These are phyloP conservation scores for Hemaris fuciformis DNA, from an alignment of 2,888 invertebrate genomes.

Conservation along the genomic window DNA sequence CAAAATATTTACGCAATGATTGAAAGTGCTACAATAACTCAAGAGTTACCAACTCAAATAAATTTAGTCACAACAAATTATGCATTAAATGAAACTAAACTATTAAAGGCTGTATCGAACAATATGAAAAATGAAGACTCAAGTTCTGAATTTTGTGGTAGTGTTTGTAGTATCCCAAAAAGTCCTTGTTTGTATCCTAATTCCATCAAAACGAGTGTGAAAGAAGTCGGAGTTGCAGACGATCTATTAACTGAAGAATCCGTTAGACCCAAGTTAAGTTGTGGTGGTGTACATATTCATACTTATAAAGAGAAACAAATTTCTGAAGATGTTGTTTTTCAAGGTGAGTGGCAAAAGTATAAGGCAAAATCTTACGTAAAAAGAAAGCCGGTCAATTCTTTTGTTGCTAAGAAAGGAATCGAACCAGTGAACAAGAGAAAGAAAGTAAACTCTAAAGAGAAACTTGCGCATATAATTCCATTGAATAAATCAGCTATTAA, in stretches of 20 bases:
- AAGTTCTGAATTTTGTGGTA: slow-evolving; percentile 36
- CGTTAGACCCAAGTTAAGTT: slow-evolving; percentile 44
- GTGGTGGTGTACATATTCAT: slow-evolving; percentile 65
- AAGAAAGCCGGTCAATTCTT: slow-evolving; percentile 33
- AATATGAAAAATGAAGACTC: slow-evolving; percentile 39
- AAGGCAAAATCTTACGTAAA: slow-evolving; percentile 35
- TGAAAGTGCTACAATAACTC: slow-evolving; percentile 29
- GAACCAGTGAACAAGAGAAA: slow-evolving; percentile 28
- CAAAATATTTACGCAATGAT: slow-evolving; percentile 13
- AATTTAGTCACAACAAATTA: background rate
- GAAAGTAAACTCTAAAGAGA: slow-evolving; percentile 34
- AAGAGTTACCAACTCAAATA: slow-evolving; percentile 14
- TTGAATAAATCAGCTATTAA: background rate
- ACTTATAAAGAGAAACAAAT: slow-evolving; percentile 59
- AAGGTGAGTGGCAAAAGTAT: slow-evolving; percentile 64
- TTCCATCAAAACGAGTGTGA: slow-evolving; percentile 32
- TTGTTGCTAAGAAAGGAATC: slow-evolving; percentile 28
- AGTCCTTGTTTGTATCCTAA: slow-evolving; percentile 17
- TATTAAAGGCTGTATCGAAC: slow-evolving; percentile 37
- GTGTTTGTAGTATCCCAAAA: slow-evolving; percentile 23
- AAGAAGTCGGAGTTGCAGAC: slow-evolving; percentile 21
- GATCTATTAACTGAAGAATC: slow-evolving; percentile 30
- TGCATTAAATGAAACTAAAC: slow-evolving; percentile 31
- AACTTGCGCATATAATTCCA: slow-evolving; percentile 20
- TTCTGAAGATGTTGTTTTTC: slow-evolving; percentile 67